Base-by-base conservation (phyloP, 2,113 vertebrate species). In the Brienomyrus brachyistius region DNA sequence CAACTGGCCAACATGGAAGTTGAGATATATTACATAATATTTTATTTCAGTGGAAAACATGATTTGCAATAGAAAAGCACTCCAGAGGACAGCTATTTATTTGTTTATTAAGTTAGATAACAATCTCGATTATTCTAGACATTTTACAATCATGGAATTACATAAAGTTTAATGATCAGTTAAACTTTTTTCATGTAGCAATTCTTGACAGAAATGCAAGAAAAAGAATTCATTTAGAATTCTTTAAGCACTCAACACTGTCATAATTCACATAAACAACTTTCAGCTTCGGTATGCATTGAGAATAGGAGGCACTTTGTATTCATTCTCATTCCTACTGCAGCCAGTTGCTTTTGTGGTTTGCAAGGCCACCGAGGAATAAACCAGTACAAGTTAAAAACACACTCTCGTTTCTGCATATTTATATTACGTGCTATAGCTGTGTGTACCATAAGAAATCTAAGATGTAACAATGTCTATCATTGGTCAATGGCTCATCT, bases 101-200 rank as follows among this genome's bases (percentile, higher is more conserved):
- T 35, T 47, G 47, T 84, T 86, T 50, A 51, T 86, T 86, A 86
- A 86, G 83, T 51, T 86, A 86, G 83, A 86, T 86, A 48, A 23
- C 21, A 17, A 51, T 27, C 45, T 50, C 1, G 1, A 31, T 85
- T 27, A n/a, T 86, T 86, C 47, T 51, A 86, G n/a, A 31, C 13
- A 51, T 51, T 86, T 86, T 48, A 86, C 45, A 48, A 50, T 51
- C 27, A 27, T 86, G 47, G 11, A 86, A 86, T 27, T 86, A 86
- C n/a, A 86, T 86, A 6, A 50, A 48, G 45, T 27, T 50, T 86
- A 13, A 50, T 27, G n/a, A 86, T 86, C 11, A 86, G 48, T 27
- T n/a, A 85, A 11, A 85, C 47, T 11, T 48, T 51, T 17, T 48
- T 86, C 83, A 48, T 80, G 31, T 43, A 80, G 74, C 74, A 80